phyloP scores from a whole-genome alignment of 2,113 vertebrate species.

The Camelus bactrianus region DNA sequence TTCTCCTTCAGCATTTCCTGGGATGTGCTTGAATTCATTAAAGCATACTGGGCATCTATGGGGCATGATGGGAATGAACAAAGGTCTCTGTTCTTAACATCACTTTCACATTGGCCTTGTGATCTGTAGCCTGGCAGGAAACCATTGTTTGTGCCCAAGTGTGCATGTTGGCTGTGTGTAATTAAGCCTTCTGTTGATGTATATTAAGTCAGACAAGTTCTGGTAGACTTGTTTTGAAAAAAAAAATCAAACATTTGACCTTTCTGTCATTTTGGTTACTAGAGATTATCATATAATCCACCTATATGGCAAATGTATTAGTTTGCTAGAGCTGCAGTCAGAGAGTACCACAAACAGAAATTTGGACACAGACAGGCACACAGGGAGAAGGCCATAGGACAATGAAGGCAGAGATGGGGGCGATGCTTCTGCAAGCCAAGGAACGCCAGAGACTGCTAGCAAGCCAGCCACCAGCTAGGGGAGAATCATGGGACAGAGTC shows the following conservation, averaged over 20 bases:
- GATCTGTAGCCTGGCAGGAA: neutral
- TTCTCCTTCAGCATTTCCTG: neutral
- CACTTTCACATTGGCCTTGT: neutral
- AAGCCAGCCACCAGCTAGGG: neutral
- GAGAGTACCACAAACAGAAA: neutral
- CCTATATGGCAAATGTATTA: neutral
- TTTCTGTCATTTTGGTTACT: neutral
- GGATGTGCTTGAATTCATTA: neutral
- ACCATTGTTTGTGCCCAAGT: neutral
- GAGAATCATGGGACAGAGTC: neutral
- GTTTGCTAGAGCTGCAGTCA: neutral
- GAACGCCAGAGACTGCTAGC: neutral
- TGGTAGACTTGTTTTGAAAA: neutral
- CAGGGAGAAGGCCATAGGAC: neutral
- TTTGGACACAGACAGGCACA: neutral
- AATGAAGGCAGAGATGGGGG: neutral
- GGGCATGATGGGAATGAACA: neutral
- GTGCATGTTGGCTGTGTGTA: neutral
- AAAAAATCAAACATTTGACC: conserved; percentile 24
- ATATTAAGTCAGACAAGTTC: neutral
- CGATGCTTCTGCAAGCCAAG: neutral
- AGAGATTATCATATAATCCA: neutral
- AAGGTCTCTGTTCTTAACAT: neutral
- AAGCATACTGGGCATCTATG: neutral
- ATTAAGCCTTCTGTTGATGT: neutral